Conservation (phyloP, 2,113 vertebrate species). For the Nothocercus nigrocapillus region DNA sequence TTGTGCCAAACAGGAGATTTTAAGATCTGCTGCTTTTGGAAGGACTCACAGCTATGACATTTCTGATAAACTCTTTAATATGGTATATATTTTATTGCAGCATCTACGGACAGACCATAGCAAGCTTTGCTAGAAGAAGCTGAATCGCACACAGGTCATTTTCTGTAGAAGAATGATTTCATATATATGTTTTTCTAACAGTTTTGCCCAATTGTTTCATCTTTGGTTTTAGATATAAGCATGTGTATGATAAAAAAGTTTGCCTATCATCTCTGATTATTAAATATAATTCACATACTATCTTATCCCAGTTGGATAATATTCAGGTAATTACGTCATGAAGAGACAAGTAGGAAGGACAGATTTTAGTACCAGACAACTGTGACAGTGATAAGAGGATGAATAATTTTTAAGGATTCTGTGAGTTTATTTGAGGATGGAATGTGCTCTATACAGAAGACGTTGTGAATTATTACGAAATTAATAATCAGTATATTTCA, state of each 20-base stretch:
- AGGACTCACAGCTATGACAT: constrained; percentile 44
- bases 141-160: neutral
- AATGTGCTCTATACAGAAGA: neutral
- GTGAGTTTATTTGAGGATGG: neutral
- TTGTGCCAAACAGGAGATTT: constrained; percentile 80
- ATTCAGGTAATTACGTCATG: neutral
- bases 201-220: neutral
- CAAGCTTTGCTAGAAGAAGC: neutral
- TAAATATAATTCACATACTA: neutral
- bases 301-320: neutral
- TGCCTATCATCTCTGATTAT: neutral
- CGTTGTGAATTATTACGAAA: neutral
- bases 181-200: neutral
- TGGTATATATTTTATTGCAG: neutral
- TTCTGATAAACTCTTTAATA: constrained; percentile 21
- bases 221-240: neutral
- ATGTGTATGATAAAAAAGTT: neutral
- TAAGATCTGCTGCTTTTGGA: constrained; percentile 62
- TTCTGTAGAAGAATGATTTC: neutral
- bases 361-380: neutral
- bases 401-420: neutral
- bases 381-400: neutral
- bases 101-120: neutral
- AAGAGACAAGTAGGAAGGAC: neutral
- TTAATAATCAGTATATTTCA: neutral